These are phyloP conservation scores for Amorpha juglandis DNA, from an alignment of 2,888 invertebrate genomes.

Conservation along the genomic window DNA sequence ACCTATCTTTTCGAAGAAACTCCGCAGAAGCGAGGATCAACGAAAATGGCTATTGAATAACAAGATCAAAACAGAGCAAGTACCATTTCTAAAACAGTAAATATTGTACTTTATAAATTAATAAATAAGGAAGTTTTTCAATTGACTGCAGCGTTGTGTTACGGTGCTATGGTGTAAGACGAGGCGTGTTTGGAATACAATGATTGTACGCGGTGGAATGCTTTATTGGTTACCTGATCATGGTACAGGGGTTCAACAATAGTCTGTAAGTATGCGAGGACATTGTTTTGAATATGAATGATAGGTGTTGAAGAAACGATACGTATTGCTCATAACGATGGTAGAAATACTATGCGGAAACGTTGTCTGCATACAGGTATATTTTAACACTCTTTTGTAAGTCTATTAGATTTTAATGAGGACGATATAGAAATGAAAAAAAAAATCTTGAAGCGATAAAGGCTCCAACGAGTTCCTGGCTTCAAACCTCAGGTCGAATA, in stretches of 20 bases:
- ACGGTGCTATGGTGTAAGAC: conserved; percentile 48
- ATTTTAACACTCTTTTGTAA: background rate
- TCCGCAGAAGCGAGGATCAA: background rate
- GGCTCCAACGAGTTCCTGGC: too few relatives aligned
- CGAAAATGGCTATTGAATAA: background rate
- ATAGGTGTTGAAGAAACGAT: conserved; percentile 21
- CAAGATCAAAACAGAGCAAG: background rate
- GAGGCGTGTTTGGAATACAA: conserved; percentile 65
- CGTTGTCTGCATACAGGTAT: conserved; percentile 2
- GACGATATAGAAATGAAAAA: too few relatives aligned
- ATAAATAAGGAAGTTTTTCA: conserved; percentile 45
- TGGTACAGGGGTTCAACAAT: conserved; percentile 57
- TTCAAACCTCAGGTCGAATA: too few relatives aligned
- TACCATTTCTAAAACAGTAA: conserved; percentile 24
- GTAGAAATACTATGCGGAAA: conserved; percentile 23
- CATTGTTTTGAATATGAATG: conserved; percentile 28
- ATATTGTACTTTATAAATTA: conserved; percentile 35
- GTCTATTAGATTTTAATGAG: background rate
- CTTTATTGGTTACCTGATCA: conserved; percentile 53
- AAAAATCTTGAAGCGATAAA: too few relatives aligned
- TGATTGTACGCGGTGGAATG: conserved; percentile 65
- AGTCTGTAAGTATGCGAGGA: conserved; percentile 27
- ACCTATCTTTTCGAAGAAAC: background rate
- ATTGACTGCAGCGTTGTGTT: conserved; percentile 46
- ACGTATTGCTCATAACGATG: conserved; percentile 27